Conservation (phyloP, 1,140 invertebrate species). For the Tetramorium simillimum region DNA sequence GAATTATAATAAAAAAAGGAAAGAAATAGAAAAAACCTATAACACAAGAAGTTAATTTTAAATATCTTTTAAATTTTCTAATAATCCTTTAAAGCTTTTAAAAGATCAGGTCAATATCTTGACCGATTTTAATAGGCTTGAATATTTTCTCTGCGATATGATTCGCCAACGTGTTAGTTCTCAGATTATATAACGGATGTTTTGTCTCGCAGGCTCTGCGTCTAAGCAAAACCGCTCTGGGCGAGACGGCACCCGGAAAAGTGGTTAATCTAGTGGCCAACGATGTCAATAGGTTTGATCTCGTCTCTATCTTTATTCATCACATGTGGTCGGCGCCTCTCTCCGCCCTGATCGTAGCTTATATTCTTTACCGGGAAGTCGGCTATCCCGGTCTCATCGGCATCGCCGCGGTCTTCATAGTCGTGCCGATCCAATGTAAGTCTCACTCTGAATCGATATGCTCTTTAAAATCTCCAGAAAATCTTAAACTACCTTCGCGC, state of each 20-base stretch:
- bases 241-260: slow-evolving; percentile 93
- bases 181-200: background rate
- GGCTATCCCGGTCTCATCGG: slow-evolving; percentile 90
- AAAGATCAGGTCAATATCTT: background rate
- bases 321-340: slow-evolving; percentile 89
- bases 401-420: slow-evolving; percentile 88
- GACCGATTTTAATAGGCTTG: background rate
- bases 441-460: background rate
- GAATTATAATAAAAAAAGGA: background rate
- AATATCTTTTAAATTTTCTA: background rate
- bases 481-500: background rate
- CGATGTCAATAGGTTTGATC: slow-evolving; percentile 90
- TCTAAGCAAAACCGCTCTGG: slow-evolving; percentile 89
- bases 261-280: slow-evolving; percentile 94
- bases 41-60: background rate
- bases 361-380: slow-evolving; percentile 88
- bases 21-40: background rate
- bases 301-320: slow-evolving; percentile 87
- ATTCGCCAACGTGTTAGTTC: background rate
- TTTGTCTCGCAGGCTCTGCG: slow-evolving; percentile 84
- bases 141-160: background rate
- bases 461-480: background rate
- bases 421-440: slow-evolving; percentile 91
- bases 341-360: slow-evolving; percentile 87
- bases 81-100: background rate